Evolutionary conservation across 2,797 vertebrate species (phyloP).

Genomic region (Neoniphon sammara): DNA sequence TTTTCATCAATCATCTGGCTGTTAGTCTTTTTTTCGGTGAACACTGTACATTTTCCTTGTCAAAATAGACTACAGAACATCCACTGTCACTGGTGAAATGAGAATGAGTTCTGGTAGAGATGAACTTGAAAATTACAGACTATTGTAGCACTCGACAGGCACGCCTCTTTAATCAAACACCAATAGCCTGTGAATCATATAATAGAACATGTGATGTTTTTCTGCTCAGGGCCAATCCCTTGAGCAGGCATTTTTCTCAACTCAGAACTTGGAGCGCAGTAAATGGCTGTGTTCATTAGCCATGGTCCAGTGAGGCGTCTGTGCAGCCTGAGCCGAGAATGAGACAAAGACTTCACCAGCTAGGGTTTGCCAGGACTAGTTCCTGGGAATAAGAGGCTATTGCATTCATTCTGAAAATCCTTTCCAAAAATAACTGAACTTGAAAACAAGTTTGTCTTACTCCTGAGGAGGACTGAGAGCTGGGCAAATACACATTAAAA

Average conservation of each 20-base stretch:
- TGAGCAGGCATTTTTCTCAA: not conserved
- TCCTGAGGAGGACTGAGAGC: not conserved
- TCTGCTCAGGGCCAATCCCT: not conserved
- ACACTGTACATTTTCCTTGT: not conserved
- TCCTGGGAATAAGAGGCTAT: constrained; percentile 37
- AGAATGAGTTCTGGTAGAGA: too few species aligned
- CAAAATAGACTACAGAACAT: too few species aligned
- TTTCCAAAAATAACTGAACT: constrained; percentile 15
- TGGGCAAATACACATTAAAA: not conserved
- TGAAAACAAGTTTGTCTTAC: constrained; percentile 11
- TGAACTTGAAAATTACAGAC: not conserved
- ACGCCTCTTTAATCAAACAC: not conserved
- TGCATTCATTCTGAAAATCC: constrained; percentile 34
- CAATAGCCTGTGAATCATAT: constrained; percentile 1
- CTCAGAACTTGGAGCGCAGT: constrained; percentile 25
- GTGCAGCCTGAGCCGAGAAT: constrained; percentile 14
- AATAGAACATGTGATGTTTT: constrained; percentile 12
- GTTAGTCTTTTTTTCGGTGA: not conserved
- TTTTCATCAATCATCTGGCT: too few species aligned
- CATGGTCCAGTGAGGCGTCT: constrained; percentile 20
- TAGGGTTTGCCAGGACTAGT: constrained; percentile 20
- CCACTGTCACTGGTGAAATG: too few species aligned
- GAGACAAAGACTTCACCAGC: constrained; percentile 31
- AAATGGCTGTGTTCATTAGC: constrained; percentile 57
- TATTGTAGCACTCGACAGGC: not conserved